phyloP scores from a whole-genome alignment of 2,888 invertebrate genomes.

The Acanthopleura granulata region DNA sequence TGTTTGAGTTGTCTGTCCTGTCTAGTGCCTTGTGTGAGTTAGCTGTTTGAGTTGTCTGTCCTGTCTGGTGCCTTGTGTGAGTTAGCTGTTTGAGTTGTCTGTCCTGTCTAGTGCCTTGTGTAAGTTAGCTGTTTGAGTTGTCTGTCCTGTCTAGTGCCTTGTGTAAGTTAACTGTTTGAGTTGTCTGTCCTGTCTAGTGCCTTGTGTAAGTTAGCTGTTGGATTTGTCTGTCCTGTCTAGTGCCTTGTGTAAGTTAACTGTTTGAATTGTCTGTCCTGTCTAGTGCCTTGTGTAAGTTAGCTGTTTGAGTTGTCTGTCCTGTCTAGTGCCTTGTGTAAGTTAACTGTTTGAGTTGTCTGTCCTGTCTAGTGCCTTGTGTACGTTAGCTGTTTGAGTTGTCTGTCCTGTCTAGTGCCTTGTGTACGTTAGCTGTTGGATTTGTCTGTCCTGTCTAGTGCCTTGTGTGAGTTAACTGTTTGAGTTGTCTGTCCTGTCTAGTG shows the following conservation, averaged over 20 bases:
- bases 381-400: too few relatives aligned
- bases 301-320: too few relatives aligned
- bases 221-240: too few relatives aligned
- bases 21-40: slow-evolving; percentile 6
- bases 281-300: slow-evolving; percentile 9
- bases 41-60: too few relatives aligned
- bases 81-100: too few relatives aligned
- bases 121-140: too few relatives aligned
- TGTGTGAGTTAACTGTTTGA: neutral
- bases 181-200: slow-evolving; percentile 10
- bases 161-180: too few relatives aligned
- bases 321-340: slow-evolving; percentile 13
- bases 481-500: slow-evolving; percentile 6
- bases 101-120: neutral
- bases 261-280: too few relatives aligned
- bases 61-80: slow-evolving; percentile 8
- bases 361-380: slow-evolving; percentile 7
- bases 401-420: neutral
- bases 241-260: slow-evolving; percentile 9
- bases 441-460: slow-evolving; percentile 11
- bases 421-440: too few relatives aligned
- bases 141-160: slow-evolving; percentile 5
- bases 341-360: too few relatives aligned
- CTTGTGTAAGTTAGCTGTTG: slow-evolving; percentile 4
- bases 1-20: too few relatives aligned